phyloP scores from a whole-genome alignment of 2,797 vertebrate species.

The Dermochelys coriacea region DNA sequence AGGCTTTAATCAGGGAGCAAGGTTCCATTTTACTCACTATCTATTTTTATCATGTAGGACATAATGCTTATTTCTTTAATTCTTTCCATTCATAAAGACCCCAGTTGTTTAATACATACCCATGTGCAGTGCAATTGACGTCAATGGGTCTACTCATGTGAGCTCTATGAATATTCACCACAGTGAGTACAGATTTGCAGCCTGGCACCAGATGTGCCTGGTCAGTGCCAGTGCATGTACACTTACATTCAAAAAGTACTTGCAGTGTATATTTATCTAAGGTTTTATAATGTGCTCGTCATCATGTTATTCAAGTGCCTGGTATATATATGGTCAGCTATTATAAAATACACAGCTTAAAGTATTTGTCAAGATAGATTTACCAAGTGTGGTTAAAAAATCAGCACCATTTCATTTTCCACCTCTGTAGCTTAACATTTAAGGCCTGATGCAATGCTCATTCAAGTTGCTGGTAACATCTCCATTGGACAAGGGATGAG shows the following conservation, averaged over 20 bases:
- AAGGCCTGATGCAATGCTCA: not conserved
- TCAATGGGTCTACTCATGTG: not conserved
- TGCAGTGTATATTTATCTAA: not conserved
- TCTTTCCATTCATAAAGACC: not conserved
- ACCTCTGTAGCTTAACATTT: not conserved
- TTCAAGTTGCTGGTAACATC: not conserved
- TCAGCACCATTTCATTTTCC: not conserved
- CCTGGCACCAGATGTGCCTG: not conserved
- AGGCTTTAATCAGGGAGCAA: not conserved
- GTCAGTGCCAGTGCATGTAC: not conserved
- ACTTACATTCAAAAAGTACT: not conserved
- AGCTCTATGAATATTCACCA: not conserved
- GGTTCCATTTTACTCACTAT: not conserved
- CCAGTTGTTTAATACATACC: not conserved
- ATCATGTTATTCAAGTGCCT: not conserved
- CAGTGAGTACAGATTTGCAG: not conserved
- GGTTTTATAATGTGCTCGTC: not conserved
- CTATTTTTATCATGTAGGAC: not conserved
- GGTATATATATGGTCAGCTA: not conserved
- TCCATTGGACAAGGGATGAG: not conserved
- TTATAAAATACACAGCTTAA: not conserved
- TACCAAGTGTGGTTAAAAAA: not conserved
- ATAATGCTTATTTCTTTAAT: not conserved
- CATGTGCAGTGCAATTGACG: not conserved
- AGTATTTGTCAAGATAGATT: not conserved